Evolutionary conservation across 1,140 invertebrate genomes (phyloP).

Genomic region (Trachymyrmex cornetzi): DNA sequence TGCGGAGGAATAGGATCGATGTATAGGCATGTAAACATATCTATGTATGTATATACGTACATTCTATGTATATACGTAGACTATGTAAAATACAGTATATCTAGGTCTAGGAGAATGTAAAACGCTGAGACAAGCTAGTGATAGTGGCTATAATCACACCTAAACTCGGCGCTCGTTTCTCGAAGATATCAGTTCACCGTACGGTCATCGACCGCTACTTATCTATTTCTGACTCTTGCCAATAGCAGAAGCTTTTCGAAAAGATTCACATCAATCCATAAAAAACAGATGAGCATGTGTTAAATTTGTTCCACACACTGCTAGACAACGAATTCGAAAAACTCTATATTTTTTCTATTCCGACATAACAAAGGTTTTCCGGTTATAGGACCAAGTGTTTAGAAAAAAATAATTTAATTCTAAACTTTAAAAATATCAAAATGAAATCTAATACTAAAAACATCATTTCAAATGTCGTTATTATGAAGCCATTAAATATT

Average conservation of each 20-base stretch:
- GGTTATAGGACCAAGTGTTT: background rate
- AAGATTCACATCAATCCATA: background rate
- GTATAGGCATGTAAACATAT: constrained; percentile 12
- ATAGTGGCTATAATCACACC: constrained; percentile 55
- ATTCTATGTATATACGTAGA: constrained; percentile 50
- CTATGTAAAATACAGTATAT: constrained; percentile 61
- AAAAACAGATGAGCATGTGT: background rate
- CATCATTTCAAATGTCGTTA: background rate
- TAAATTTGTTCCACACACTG: background rate
- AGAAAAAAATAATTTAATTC: background rate
- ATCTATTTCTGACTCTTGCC: constrained; percentile 48
- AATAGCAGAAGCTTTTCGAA: constrained; percentile 18
- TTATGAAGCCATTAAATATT: background rate
- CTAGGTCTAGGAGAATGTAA: constrained; percentile 59
- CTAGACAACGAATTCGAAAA: background rate
- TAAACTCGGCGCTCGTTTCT: constrained; percentile 51
- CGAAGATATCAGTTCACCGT: constrained; percentile 53
- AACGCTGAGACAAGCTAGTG: constrained; percentile 38
- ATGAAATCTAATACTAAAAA: background rate
- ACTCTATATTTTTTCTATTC: background rate
- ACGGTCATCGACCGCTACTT: constrained; percentile 55
- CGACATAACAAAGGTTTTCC: background rate
- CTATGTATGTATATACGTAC: background rate
- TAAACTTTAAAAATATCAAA: background rate
- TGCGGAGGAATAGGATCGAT: background rate